Conservation (phyloP, 1,140 invertebrate genomes). For the Hypsibius dujardini region DNA sequence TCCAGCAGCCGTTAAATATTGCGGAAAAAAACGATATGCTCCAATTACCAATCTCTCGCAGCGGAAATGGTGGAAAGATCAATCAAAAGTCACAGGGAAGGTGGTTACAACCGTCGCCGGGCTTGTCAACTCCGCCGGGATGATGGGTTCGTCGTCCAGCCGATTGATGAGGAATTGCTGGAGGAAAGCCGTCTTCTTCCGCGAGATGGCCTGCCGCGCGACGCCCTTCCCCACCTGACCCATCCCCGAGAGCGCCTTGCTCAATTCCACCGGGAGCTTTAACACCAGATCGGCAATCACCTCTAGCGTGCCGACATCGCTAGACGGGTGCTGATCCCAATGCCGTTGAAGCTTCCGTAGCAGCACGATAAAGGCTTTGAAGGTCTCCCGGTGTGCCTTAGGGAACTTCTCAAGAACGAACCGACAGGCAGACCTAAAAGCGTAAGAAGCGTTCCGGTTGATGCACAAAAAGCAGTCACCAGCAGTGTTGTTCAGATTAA, state of each 20-base stretch:
- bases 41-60: too few species aligned
- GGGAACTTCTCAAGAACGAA: conserved; percentile 1
- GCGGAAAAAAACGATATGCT: too few species aligned
- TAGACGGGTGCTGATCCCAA: not conserved
- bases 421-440: too few species aligned
- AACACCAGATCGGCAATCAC: not conserved
- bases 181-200: conserved; percentile 5
- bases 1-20: too few species aligned
- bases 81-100: too few species aligned
- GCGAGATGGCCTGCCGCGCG: not conserved
- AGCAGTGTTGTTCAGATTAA: too few species aligned
- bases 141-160: conserved; percentile 4
- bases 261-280: conserved; percentile 4
- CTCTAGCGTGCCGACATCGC: not conserved
- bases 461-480: too few species aligned
- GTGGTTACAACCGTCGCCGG: too few species aligned
- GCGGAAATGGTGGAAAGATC: too few species aligned
- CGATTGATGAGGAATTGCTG: not conserved
- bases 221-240: not conserved
- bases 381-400: not conserved
- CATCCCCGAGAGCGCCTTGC: not conserved
- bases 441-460: too few species aligned
- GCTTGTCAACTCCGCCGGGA: too few species aligned
- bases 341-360: not conserved
- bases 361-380: conserved; percentile 6